A percentile compares a stretch with the other conserved stretches of the same genome.
These are phyloP conservation scores for Origma solitaria DNA, from an alignment of 2,113 vertebrate species.

Conservation along the genomic window DNA sequence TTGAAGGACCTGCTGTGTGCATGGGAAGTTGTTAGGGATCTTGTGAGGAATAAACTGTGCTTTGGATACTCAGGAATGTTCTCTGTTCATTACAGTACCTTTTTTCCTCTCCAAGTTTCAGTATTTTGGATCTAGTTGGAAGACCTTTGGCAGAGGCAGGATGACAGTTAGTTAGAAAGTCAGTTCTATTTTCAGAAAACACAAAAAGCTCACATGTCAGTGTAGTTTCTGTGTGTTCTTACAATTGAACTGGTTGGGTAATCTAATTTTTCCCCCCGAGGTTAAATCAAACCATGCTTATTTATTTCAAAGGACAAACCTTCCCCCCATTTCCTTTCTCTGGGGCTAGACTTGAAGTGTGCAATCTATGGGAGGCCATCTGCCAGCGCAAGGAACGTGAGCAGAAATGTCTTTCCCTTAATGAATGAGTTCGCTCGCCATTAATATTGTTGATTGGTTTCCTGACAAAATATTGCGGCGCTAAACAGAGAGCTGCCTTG, in stretches of 20 bases:
- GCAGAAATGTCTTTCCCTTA: not conserved
- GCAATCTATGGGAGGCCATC: not conserved
- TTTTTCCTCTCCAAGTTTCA: not conserved
- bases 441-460: slow-evolving; percentile 25
- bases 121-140: not conserved
- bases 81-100: not conserved
- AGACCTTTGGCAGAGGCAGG: not conserved
- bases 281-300: not conserved
- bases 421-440: not conserved
- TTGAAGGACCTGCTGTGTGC: not conserved
- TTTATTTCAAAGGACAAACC: not conserved
- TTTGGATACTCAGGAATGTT: not conserved
- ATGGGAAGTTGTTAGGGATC: not conserved
- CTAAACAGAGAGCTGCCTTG: not conserved
- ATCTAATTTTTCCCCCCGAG: not conserved
- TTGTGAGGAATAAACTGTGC: not conserved
- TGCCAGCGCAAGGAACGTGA: not conserved
- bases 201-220: not conserved
- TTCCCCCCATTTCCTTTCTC: not conserved
- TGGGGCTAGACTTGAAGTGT: not conserved
- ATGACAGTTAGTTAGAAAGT: not conserved
- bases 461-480: not conserved
- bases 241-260: not conserved
- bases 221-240: not conserved
- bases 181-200: not conserved